Evolutionary conservation across 2,113 vertebrate genomes (phyloP), one percentile per base, ranked within the genome.

Genomic region (Pachypanchax playfairii): DNA sequence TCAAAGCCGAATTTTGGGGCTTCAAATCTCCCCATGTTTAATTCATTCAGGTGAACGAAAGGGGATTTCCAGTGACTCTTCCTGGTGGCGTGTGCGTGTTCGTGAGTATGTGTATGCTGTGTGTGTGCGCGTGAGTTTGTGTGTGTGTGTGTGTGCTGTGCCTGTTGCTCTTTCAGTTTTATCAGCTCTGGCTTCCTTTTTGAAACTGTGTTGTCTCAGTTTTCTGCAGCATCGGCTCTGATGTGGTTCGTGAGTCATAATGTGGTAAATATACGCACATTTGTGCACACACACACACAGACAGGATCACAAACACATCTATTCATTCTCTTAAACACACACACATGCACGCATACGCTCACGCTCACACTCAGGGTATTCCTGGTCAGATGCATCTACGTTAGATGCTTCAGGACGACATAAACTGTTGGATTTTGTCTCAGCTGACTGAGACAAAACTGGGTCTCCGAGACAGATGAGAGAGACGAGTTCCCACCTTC

Each of bases 131-230:
- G 52, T 35, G 47, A 60, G 49, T 6, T 26, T 44, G 26, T 44
- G 42, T 31, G 20, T 24, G 49, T 59, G 63, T 56, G 64, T 53
- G 58, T 54, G 53, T 67, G 68, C 58, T 54, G 51, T 79, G 59
- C 67, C 39, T 78, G 72, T 80, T 83, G 76, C 83, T 87, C 67
- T 80, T 58, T 87, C 55, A 82, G 82, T 65, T 76, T 74, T 86
- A 79, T 88, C 84, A 81, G 53, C 68, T 72, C 77, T 79, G 75
- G 80, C 78, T 90, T 91, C 86, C 90, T 89, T 77, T 91, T 58
- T 85, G 87, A 91, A 90, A 90, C 85, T 80, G 77, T 75, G 83
- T 85, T 85, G 80, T 89, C 87, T 89, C 77, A 77, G 65, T 85
- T 83, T 88, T 84, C 77, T 73, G 68, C 82, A 77, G 69, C 77